These are phyloP conservation scores for Nilaparvata lugens DNA, from an alignment of 1,140 invertebrate species.

Conservation along the genomic window DNA sequence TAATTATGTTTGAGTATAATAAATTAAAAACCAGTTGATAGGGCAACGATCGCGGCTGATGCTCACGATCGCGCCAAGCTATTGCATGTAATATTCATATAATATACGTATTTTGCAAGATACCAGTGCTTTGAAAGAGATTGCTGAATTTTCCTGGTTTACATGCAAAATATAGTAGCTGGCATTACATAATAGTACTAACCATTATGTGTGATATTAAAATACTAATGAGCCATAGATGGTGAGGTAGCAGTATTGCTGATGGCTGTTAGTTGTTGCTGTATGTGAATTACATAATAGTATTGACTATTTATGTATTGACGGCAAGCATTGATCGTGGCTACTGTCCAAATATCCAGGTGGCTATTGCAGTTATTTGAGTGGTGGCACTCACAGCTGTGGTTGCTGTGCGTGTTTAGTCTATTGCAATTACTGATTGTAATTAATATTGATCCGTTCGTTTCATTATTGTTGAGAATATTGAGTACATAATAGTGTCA, in stretches of 20 bases:
- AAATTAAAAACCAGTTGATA: too few species aligned
- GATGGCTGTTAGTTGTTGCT: conserved; percentile 16
- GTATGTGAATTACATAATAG: conserved; percentile 23
- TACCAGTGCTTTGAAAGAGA: conserved; percentile 9
- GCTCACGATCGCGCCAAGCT: too few species aligned
- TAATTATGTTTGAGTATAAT: too few species aligned
- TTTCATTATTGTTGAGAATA: neutral
- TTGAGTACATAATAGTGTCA: conserved; percentile 11
- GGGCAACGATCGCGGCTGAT: too few species aligned
- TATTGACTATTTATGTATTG: conserved; percentile 26
- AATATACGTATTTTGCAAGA: conserved; percentile 15
- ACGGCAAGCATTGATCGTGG: conserved; percentile 3
- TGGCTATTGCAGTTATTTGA: neutral
- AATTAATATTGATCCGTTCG: too few species aligned
- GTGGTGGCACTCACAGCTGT: conserved; percentile 2
- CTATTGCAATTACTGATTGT: conserved; percentile 15
- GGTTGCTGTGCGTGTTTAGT: conserved; percentile 14
- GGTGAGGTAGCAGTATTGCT: neutral
- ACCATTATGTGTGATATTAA: neutral
- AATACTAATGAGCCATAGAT: neutral
- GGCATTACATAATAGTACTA: conserved; percentile 1
- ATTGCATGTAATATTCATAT: neutral
- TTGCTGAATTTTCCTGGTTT: conserved; percentile 1
- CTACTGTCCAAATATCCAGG: conserved; percentile 12
- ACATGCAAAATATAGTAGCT: conserved; percentile 18